Evolutionary conservation across 1,140 invertebrate species (phyloP).

Genomic region (Heterodera schachtii): DNA sequence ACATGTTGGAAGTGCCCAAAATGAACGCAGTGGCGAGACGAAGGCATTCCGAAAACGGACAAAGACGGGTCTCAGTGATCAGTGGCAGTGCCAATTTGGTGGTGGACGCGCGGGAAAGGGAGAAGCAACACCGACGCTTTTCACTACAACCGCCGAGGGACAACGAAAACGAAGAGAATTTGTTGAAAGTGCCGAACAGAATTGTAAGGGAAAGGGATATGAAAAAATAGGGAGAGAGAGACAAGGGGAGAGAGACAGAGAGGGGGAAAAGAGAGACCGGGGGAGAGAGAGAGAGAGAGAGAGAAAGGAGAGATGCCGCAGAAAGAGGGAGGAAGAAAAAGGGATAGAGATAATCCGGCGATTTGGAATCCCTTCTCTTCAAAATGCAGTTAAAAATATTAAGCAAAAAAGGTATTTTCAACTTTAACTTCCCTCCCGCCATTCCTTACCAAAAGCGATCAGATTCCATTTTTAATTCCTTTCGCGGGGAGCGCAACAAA

Average conservation of each 20-base stretch:
- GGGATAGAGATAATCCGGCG: too few relatives aligned
- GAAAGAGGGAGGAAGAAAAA: too few relatives aligned
- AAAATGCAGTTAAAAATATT: too few relatives aligned
- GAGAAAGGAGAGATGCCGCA: too few relatives aligned
- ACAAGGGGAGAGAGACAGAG: conserved; percentile 36
- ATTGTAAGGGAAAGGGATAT: conserved; percentile 53
- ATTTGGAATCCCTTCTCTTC: too few relatives aligned
- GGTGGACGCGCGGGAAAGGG: not conserved
- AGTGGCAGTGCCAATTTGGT: conserved; percentile 6
- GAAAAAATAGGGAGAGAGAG: conserved; percentile 12
- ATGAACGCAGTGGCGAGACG: conserved; percentile 34
- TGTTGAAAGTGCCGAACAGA: conserved; percentile 12
- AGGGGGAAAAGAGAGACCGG: not conserved
- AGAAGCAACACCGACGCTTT: not conserved
- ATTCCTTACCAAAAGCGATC: too few relatives aligned
- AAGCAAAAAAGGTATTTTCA: too few relatives aligned
- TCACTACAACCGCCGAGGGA: conserved; percentile 16
- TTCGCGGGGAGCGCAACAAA: too few relatives aligned
- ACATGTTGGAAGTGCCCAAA: conserved; percentile 42
- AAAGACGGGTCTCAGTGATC: not conserved
- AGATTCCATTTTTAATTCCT: too few relatives aligned
- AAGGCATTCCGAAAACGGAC: conserved; percentile 10
- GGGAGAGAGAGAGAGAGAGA: not conserved
- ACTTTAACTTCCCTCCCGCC: too few relatives aligned
- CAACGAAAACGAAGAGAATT: not conserved